Evolutionary conservation across 2,888 invertebrate genomes (phyloP), one percentile per base, ranked within the genome.

Genomic region (Tipula lateralis): DNA sequence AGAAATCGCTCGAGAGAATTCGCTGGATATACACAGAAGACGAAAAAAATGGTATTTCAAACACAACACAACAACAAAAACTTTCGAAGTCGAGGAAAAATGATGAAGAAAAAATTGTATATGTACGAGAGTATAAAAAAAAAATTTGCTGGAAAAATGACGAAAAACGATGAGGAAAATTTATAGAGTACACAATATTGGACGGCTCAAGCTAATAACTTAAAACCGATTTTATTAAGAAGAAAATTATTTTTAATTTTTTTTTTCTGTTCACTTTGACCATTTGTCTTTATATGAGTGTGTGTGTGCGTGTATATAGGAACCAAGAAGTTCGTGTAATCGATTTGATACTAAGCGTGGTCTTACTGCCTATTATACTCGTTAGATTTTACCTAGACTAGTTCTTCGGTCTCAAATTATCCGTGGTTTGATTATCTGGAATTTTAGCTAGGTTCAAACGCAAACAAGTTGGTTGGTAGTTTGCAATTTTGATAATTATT

Each of bases 1-100:
- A 82, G 84, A 85, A 85, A 84, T 84, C 66, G 85, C 85, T 85
- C 83, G 29, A 83, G 84, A 85, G 85, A 84, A 85, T 85, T 85
- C 83, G 84, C 83, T 50, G n/a, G n/a, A n/a, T n/a, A n/a, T n/a
- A 84, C 84, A 84, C 30, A 66, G n/a, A n/a, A n/a, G n/a, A n/a
- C n/a, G n/a, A 84, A 34, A 30, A 84, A 84, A 83, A 83, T 84
- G 84, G 84, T 83, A 84, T 84, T 83, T 84, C 84, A 50, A 84
- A 84, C 39, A 84, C 30, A 81, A 29, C 16, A 66, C 66, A 66
- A 66, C 66, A 66, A 66, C 66, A 66, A 66, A 39, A 24, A 9
- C 9, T 66, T 66, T 66, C 12, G 24, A 66, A 66, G 66, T 66
- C 66, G 66, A 66, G 66, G 66, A 66, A 66, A 66, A 66, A 66